Percentiles rank a stretch among this genome's conserved stretches.
These are phyloP conservation scores for Mormyrops boulengeri DNA, from an alignment of 2,797 vertebrate species.

Conservation along the genomic window DNA sequence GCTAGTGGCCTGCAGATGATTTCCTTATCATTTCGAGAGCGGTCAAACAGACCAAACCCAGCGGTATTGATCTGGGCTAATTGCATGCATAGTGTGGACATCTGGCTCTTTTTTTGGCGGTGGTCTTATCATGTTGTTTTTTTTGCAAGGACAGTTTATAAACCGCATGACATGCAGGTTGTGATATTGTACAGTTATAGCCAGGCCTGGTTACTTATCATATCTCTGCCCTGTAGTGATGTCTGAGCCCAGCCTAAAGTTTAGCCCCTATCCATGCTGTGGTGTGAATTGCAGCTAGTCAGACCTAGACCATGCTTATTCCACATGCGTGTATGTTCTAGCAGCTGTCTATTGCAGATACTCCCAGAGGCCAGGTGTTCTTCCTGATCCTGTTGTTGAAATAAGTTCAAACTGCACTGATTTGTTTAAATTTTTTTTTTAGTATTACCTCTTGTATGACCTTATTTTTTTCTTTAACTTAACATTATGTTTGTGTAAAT, in stretches of 20 bases:
- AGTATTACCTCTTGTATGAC: neutral
- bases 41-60: slow-evolving; percentile 44
- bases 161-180: slow-evolving; percentile 47
- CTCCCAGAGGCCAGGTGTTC: neutral
- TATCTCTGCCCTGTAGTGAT: neutral
- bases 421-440: neutral
- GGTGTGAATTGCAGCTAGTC: neutral
- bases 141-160: slow-evolving; percentile 36
- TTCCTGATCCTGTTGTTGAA: neutral
- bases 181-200: slow-evolving; percentile 11
- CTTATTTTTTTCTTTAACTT: neutral
- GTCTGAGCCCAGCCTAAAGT: neutral
- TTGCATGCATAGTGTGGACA: slow-evolving; percentile 45
- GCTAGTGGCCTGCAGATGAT: slow-evolving; percentile 39
- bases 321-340: neutral
- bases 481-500: neutral
- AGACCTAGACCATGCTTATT: neutral
- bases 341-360: neutral
- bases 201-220: neutral
- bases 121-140: neutral
- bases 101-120: slow-evolving; percentile 27
- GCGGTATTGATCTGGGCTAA: slow-evolving; percentile 44
- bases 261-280: neutral
- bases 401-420: neutral
- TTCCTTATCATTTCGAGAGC: slow-evolving; percentile 44